Percentiles rank a stretch among this genome's conserved stretches.
Conservation (phyloP, 2,113 vertebrate genomes). For the Felis chaus region DNA sequence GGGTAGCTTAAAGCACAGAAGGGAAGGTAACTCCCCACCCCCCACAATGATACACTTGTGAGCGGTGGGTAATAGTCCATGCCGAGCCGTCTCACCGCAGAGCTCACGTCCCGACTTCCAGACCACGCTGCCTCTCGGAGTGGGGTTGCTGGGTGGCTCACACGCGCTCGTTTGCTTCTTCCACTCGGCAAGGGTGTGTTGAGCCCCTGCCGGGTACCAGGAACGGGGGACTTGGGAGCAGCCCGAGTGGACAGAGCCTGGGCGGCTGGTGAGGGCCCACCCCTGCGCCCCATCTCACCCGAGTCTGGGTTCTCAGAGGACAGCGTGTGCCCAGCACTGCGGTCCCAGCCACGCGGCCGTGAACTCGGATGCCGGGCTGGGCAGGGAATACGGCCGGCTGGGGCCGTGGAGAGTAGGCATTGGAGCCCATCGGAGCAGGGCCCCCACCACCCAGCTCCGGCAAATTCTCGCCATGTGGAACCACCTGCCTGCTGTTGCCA, state of each 20-base stretch:
- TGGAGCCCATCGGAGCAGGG: not conserved
- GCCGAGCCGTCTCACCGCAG: accelerated
- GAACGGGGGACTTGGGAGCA: not conserved
- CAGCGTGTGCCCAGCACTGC: accelerated
- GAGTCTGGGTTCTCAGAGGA: not conserved
- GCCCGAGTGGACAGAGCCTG: not conserved
- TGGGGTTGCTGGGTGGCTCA: not conserved
- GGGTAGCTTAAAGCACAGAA: not conserved
- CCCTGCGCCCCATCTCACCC: too few relatives aligned
- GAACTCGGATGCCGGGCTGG: not conserved
- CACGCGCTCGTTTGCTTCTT: too few relatives aligned
- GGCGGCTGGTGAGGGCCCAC: accelerated
- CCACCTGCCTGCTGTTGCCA: not conserved
- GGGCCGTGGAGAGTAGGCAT: not conserved
- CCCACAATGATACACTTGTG: not conserved
- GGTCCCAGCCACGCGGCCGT: not conserved
- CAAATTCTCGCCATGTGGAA: accelerated
- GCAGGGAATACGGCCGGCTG: accelerated
- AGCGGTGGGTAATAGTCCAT: accelerated
- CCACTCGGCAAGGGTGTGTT: too few relatives aligned
- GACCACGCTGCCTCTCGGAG: not conserved
- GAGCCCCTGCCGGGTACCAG: not conserved
- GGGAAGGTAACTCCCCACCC: not conserved
- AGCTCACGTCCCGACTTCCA: accelerated
- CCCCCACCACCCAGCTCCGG: not conserved